phyloP scores from a whole-genome alignment of 2,113 vertebrate species.

The Macrotus californicus region DNA sequence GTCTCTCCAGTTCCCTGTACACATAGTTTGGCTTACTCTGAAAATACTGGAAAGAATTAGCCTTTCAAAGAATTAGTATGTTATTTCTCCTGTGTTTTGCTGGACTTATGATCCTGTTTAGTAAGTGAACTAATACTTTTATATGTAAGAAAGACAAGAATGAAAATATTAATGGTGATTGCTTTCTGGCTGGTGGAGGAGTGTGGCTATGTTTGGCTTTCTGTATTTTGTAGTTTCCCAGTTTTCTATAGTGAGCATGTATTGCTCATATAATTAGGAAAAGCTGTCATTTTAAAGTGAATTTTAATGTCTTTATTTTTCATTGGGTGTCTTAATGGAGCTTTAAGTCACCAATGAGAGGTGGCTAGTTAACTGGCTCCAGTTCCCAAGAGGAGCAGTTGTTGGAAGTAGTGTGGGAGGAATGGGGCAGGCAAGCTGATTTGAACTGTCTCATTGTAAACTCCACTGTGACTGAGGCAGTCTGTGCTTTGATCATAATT shows the following conservation, averaged over 20 bases:
- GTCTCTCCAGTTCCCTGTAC: background rate
- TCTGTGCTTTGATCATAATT: background rate
- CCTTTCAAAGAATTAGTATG: conserved; percentile 2
- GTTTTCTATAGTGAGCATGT: background rate
- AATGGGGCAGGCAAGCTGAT: background rate
- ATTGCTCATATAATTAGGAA: background rate
- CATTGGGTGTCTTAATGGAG: background rate
- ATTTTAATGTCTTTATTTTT: conserved; percentile 19
- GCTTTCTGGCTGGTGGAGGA: background rate
- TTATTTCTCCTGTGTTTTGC: background rate
- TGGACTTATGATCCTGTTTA: conserved; percentile 16
- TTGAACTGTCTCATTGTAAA: background rate
- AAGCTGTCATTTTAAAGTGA: background rate
- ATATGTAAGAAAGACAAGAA: background rate
- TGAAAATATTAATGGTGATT: background rate
- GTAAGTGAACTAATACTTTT: background rate
- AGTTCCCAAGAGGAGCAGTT: background rate
- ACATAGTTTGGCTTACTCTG: background rate
- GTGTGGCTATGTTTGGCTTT: background rate
- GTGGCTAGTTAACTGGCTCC: background rate
- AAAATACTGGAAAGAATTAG: conserved; percentile 9
- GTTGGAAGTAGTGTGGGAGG: background rate
- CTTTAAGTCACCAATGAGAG: background rate
- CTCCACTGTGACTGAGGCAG: background rate
- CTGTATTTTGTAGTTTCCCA: background rate